Base-by-base conservation (phyloP, 2,113 vertebrate species). In the Bostrychus sinensis region DNA sequence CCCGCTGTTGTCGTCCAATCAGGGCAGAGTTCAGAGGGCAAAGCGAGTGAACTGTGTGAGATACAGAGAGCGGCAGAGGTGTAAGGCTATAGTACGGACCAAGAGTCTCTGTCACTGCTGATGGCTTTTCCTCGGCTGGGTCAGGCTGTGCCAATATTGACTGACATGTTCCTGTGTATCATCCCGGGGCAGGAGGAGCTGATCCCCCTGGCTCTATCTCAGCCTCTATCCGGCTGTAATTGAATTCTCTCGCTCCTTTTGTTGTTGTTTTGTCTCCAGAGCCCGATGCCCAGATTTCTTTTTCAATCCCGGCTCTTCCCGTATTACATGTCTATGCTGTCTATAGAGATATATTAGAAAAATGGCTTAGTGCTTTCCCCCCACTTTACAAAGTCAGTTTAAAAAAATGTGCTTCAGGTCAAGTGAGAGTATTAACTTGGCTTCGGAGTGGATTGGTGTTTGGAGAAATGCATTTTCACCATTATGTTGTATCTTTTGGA, bases 111-210 rank as follows among this genome's bases (percentile, higher is more conserved):
- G 96, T 95, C 95, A 94, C 93, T 95, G 93, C 93, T 95, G 98
- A 98, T 97, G 95, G 94, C 95, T 96, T 97, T 94, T 93, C 94
- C 95, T 91, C 92, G 42, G 93, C 92, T 91, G 94, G 94, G 96
- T 96, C 94, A 92, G 89, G 92, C 92, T 95, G 94, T 94, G 94
- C 93, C 93, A 95, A 95, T 95, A 96, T 94, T 95, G 94, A 96
- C 93, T 93, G 92, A 91, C 92, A 89, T 90, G 84, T 94, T 93
- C 94, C 66, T 50, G 55, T 69, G 75, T 74, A 60, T 78, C 74
- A 79, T 82, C 45, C 77, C 59, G 61, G 61, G 43, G 56, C 38
- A 55, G 48, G 34, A 60, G 70, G 81, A 80, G 62, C 70, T 67
- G 78, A 86, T 87, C 78, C 72, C 83, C 73, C 71, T n/a, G 60